Evolutionary conservation across 2,797 vertebrate genomes (phyloP).

Genomic region (Megaceryle alcyon): DNA sequence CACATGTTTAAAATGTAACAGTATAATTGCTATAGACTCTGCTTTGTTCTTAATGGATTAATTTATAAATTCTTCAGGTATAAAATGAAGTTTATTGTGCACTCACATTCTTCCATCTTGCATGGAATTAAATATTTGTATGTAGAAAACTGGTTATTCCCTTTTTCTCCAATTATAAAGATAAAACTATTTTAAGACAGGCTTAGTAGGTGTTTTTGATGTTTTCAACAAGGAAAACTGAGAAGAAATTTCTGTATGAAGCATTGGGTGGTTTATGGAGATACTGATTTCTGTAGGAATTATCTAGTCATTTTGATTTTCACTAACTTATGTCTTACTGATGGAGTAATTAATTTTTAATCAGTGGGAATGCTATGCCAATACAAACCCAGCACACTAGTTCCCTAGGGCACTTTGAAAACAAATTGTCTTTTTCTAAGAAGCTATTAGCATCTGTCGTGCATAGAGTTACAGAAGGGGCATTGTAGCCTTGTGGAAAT

Average conservation of each 20-base stretch:
- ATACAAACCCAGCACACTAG: constrained; percentile 4
- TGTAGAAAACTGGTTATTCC: constrained; percentile 63
- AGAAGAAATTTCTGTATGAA: constrained; percentile 41
- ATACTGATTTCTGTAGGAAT: constrained; percentile 40
- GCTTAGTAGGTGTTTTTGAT: constrained; percentile 5
- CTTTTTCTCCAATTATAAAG: constrained; percentile 39
- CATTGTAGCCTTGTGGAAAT: constrained; percentile 44
- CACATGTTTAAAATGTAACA: constrained; percentile 69
- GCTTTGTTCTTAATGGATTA: constrained; percentile 51
- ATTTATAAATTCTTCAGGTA: constrained; percentile 68
- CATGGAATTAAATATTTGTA: constrained; percentile 72
- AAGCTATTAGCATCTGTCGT: background rate
- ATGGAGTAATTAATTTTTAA: background rate
- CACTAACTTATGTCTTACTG: constrained; percentile 41
- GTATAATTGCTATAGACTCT: constrained; percentile 45
- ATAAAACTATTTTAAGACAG: constrained; percentile 49
- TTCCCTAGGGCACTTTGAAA: constrained; percentile 35
- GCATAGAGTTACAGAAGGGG: background rate
- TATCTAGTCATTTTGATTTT: constrained; percentile 67
- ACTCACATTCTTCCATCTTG: constrained; percentile 67
- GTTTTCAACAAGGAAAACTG: constrained; percentile 26
- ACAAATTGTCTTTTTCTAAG: background rate
- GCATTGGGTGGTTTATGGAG: constrained; percentile 38
- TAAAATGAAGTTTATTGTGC: constrained; percentile 60
- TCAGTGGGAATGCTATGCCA: constrained; percentile 7